phyloP scores from a whole-genome alignment of 2,888 invertebrate genomes.

The Nudaria mundana region DNA sequence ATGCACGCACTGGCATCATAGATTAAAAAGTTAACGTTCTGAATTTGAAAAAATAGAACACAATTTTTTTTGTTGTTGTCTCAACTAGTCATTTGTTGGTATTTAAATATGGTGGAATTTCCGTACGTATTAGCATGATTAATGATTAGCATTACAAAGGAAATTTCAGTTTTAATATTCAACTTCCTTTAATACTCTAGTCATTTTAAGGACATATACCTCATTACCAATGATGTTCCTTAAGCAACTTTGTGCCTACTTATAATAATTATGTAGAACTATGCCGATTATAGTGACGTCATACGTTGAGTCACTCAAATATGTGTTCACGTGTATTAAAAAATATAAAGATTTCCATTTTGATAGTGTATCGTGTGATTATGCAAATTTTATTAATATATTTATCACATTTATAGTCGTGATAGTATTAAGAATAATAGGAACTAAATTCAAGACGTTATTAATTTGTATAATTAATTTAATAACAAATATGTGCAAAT shows the following conservation, averaged over 20 bases:
- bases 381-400: conserved; percentile 30
- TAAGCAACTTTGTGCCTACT: background rate
- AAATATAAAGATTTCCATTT: conserved; percentile 28
- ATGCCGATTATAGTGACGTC: conserved; percentile 13
- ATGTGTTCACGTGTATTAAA: conserved; percentile 14
- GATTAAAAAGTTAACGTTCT: background rate
- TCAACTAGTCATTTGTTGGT: background rate
- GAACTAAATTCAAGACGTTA: no score
- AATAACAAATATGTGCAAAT: conserved; percentile 26
- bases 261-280: background rate
- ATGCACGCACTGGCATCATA: conserved; percentile 6
- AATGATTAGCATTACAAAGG: conserved; percentile 1
- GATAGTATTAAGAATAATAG: conserved; percentile 20
- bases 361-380: conserved; percentile 31
- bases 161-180: conserved; percentile 1
- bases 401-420: conserved; percentile 28
- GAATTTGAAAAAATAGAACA: no score
- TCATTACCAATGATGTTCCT: background rate
- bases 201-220: conserved; percentile 1
- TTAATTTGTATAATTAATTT: conserved; percentile 10
- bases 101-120: no score
- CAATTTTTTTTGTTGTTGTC: no score
- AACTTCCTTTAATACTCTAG: conserved; percentile 5
- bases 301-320: conserved; percentile 20
- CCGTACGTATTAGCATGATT: background rate